Conservation (phyloP, 2,888 invertebrate species). For the Alloscopus bannaensis region DNA sequence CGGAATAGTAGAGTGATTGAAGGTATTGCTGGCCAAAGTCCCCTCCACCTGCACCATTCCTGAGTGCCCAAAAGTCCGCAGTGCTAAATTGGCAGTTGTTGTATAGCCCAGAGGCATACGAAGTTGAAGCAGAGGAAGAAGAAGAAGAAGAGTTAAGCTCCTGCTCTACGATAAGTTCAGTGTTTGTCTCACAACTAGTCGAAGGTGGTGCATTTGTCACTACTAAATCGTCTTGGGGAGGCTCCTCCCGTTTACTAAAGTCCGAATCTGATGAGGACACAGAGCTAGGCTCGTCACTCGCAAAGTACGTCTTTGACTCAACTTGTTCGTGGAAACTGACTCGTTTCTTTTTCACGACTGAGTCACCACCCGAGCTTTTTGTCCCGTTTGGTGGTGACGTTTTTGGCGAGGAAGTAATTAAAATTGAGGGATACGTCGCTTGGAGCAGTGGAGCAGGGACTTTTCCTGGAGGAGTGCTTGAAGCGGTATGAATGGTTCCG, state of each 20-base stretch:
- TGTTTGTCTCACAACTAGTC: slow-evolving; percentile 10
- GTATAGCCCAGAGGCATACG: slow-evolving; percentile 21
- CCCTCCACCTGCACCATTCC: slow-evolving; percentile 41
- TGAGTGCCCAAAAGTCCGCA: slow-evolving; percentile 56
- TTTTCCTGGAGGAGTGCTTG: not conserved
- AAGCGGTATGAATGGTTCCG: not conserved
- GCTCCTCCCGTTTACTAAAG: slow-evolving; percentile 38
- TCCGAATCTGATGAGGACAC: slow-evolving; percentile 49
- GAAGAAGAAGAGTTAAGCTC: slow-evolving; percentile 53
- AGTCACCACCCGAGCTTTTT: not conserved
- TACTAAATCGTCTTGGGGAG: not conserved
- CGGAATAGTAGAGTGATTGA: slow-evolving; percentile 49
- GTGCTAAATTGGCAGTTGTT: slow-evolving; percentile 54
- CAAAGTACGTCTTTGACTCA: slow-evolving; percentile 44
- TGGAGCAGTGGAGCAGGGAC: slow-evolving; percentile 10
- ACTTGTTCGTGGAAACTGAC: slow-evolving; percentile 51
- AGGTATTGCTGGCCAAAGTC: slow-evolving; percentile 19
- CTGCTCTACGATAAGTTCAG: slow-evolving; percentile 7
- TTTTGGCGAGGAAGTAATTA: slow-evolving; percentile 50
- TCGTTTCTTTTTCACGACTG: slow-evolving; percentile 51
- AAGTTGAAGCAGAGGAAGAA: slow-evolving; percentile 5
- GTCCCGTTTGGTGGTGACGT: slow-evolving; percentile 33
- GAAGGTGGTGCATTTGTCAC: not conserved
- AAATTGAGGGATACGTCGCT: slow-evolving; percentile 40
- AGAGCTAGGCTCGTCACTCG: slow-evolving; percentile 52